Evolutionary conservation across 2,113 vertebrate genomes (phyloP).

Genomic region (Beaufortia kweichowensis): DNA sequence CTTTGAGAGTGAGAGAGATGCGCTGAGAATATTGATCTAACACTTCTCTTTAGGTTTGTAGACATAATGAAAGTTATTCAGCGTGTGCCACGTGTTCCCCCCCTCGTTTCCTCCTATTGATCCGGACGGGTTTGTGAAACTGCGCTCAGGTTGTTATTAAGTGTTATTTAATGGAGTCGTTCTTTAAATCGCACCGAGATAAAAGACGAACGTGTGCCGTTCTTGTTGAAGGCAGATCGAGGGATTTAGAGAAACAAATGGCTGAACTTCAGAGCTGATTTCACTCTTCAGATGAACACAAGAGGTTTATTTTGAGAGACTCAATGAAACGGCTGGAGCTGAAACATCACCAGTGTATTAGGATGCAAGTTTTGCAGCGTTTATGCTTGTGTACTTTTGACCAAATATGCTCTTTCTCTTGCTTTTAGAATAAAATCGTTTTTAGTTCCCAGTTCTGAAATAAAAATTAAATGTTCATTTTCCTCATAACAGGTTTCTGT

Average conservation of each 20-base stretch:
- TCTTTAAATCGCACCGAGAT: slow-evolving; percentile 51
- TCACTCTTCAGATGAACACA: not conserved
- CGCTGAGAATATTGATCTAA: slow-evolving; percentile 54
- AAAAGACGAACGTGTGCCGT: slow-evolving; percentile 39
- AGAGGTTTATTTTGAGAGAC: not conserved
- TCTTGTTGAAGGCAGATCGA: slow-evolving; percentile 33
- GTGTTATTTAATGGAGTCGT: slow-evolving; percentile 62
- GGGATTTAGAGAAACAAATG: slow-evolving; percentile 38
- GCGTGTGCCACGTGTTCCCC: slow-evolving; percentile 32
- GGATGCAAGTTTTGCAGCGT: too few relatives aligned
- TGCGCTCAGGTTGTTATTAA: slow-evolving; percentile 56
- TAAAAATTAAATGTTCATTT: not conserved
- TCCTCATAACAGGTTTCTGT: not conserved
- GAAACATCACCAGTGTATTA: too few relatives aligned
- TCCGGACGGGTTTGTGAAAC: slow-evolving; percentile 57
- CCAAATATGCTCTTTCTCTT: too few relatives aligned
- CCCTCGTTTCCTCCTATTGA: slow-evolving; percentile 52
- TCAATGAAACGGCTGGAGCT: too few relatives aligned
- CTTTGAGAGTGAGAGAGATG: slow-evolving; percentile 5
- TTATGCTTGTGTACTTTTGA: too few relatives aligned
- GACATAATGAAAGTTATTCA: slow-evolving; percentile 62
- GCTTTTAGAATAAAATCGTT: too few relatives aligned
- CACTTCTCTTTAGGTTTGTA: slow-evolving; percentile 53
- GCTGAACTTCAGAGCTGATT: not conserved
- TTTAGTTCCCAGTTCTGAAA: too few relatives aligned